Percentiles rank a stretch among this genome's conserved stretches.
Evolutionary conservation across 2,888 invertebrate species (phyloP).

Genomic region (Ophioninae sp.): DNA sequence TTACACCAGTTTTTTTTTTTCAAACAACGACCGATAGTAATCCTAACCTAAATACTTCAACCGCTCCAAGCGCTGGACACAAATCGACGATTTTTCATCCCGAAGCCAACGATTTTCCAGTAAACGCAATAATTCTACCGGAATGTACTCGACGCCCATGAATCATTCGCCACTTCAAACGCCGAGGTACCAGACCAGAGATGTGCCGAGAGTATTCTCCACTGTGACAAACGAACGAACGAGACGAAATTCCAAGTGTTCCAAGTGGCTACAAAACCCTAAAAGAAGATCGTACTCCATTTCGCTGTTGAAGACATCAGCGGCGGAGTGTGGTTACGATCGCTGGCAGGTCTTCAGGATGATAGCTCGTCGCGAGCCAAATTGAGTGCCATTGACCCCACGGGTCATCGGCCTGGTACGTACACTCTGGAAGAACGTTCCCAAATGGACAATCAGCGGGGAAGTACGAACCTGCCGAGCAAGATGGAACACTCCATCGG

Average conservation of each 20-base stretch:
- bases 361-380: background rate
- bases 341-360: background rate
- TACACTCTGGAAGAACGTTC: background rate
- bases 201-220: background rate
- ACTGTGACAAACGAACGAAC: background rate
- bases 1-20: background rate
- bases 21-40: background rate
- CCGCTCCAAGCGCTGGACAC: no score
- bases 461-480: background rate
- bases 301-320: background rate
- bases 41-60: background rate
- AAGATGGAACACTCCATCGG: background rate
- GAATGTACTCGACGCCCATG: background rate
- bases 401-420: background rate
- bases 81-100: background rate
- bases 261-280: background rate
- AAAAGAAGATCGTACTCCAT: background rate
- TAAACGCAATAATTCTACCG: background rate
- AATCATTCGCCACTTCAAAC: background rate
- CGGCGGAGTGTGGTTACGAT: background rate
- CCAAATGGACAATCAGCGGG: conserved; percentile 5
- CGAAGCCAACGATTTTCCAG: background rate
- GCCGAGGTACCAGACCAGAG: background rate
- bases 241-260: background rate
- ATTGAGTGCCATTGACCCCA: background rate